Evolutionary conservation across 2,113 vertebrate genomes (phyloP).

Genomic region (Sander lucioperca): DNA sequence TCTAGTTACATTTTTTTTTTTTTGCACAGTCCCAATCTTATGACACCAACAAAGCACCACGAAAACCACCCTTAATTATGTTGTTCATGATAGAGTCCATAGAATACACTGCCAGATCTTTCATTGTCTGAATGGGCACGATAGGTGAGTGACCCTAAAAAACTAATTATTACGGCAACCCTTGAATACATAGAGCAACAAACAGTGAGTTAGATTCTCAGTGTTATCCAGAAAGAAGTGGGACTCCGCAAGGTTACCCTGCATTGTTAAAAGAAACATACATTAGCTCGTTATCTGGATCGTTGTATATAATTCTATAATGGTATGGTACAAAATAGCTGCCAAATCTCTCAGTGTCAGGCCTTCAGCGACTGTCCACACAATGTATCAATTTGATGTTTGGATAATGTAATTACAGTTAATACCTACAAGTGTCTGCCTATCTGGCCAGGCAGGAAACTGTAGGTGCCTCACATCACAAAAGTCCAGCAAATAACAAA

Average conservation of each 20-base stretch:
- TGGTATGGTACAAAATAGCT: slow-evolving; percentile 45
- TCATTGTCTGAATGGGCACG: not conserved
- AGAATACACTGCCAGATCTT: not conserved
- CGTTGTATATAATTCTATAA: slow-evolving; percentile 58
- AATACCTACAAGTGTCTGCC: slow-evolving; percentile 50
- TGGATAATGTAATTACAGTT: slow-evolving; percentile 67
- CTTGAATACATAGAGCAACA: not conserved
- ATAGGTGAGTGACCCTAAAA: not conserved
- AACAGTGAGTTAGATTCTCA: not conserved
- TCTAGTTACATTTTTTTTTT: not conserved
- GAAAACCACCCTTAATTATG: not conserved
- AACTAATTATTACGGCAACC: not conserved
- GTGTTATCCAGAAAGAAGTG: not conserved
- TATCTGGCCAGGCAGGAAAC: slow-evolving; percentile 29
- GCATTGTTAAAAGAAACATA: slow-evolving; percentile 27
- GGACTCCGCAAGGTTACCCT: not conserved
- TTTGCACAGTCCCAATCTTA: not conserved
- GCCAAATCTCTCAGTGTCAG: slow-evolving; percentile 48
- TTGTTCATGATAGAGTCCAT: not conserved
- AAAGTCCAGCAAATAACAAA: slow-evolving; percentile 55
- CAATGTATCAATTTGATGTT: slow-evolving; percentile 54
- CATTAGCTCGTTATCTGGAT: slow-evolving; percentile 49
- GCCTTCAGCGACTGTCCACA: slow-evolving; percentile 36
- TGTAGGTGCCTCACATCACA: slow-evolving; percentile 37
- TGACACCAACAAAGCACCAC: not conserved